Evolutionary conservation across 2,797 vertebrate genomes (phyloP), one percentile per base, ranked within the genome.

Genomic region (Cephalopachus bancanus): DNA sequence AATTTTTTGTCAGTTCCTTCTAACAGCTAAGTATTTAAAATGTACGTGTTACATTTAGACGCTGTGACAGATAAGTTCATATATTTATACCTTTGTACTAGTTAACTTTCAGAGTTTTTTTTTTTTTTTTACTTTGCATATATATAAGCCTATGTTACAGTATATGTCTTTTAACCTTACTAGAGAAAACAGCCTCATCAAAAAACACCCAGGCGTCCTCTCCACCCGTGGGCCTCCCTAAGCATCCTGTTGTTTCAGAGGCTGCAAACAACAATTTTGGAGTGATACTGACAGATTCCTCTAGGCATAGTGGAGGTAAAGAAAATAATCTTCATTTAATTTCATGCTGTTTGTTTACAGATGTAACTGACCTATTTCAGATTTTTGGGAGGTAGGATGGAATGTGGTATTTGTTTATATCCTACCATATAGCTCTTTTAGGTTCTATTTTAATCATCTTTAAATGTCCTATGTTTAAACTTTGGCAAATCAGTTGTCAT

Each of bases 161-260:
- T 15, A 7, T 80, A 15, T 60, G 67, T 0, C 95, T 2, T 97
- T 71, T 44, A 62, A 89, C 83, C 10, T 97, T 90, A 90, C 57
- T 79, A 99, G 98, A 99, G 97, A 99, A 97, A 98, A 95, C 98
- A 81, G 96, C 99, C 2, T 98, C 99, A 91, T 99, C 98, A 11
- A 99, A 99, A 97, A 99, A 99, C 80, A 99, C 99, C 0, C 99
- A 99, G 97, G 98, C 99, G 7, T 99, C 99, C 0, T 98, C 99
- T 71, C 98, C 99, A 28, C 99, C 99, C 0, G 11, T 97, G 3
- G 98, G 99, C 28, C 0, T 98, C 89, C 99, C 99, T 0, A 99
- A 99, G n/a, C 99, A 99, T 95, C 98, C 98, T 0, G 74, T 98
- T 0, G 96, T 99, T 86, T 99, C 99, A 0, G 99, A 99, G 97